Percentiles rank a stretch among this genome's conserved stretches.
These are phyloP conservation scores for Drosophila oshimai DNA, from an alignment of 1,140 invertebrate genomes.

Conservation along the genomic window DNA sequence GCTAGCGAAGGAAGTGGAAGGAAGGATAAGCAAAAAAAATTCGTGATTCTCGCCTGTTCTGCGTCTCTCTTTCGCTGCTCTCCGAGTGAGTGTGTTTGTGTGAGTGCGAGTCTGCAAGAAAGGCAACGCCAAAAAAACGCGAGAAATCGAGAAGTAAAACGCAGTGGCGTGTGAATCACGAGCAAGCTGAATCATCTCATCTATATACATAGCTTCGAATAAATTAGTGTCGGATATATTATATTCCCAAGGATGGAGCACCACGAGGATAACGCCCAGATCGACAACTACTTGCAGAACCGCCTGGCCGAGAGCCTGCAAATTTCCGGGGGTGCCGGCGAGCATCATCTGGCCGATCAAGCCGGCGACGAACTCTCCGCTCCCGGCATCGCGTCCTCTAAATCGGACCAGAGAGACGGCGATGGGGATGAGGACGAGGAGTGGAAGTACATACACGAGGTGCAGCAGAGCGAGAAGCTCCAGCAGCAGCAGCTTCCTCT, in stretches of 20 bases:
- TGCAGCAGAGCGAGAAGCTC: conserved; percentile 79
- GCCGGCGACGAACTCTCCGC: conserved; percentile 48
- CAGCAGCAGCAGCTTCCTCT: conserved; percentile 44
- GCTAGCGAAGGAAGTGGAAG: conserved; percentile 15
- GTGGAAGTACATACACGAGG: conserved; percentile 80
- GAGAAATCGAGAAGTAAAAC: conserved; percentile 31
- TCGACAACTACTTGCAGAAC: conserved; percentile 72
- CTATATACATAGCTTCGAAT: conserved; percentile 37
- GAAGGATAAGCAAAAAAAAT: conserved; percentile 45
- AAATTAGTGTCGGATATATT: conserved; percentile 5
- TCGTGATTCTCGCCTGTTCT: conserved; percentile 56
- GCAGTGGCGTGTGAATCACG: conserved; percentile 70
- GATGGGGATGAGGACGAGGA: conserved; percentile 69
- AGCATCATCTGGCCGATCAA: conserved; percentile 33
- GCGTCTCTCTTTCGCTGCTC: conserved; percentile 21
- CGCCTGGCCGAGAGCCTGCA: conserved; percentile 69
- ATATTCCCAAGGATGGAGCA: conserved; percentile 62
- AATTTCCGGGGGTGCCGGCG: conserved; percentile 53
- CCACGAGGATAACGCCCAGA: conserved; percentile 75
- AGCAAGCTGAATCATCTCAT: conserved; percentile 30
- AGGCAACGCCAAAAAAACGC: conserved; percentile 47
- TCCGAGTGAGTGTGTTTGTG: conserved; percentile 55
- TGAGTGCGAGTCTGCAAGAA: conserved; percentile 57
- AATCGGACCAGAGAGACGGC: conserved; percentile 51
- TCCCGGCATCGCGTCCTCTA: conserved; percentile 29